Conservation (phyloP, 2,888 invertebrate species). For the Acheta domesticus region DNA sequence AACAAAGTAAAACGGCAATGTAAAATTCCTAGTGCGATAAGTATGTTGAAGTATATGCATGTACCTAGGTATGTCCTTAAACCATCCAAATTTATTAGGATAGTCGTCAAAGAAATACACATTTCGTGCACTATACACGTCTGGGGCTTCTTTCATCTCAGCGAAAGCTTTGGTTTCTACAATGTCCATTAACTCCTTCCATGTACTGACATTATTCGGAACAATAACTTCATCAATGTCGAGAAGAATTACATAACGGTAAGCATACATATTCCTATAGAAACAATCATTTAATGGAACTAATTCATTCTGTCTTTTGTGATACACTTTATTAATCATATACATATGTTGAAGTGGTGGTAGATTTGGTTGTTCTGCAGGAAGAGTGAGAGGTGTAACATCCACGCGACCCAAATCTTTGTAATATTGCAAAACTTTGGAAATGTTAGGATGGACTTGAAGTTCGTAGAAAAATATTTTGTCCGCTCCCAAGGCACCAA, state of each 20-base stretch:
- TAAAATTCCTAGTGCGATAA: neutral
- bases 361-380: neutral
- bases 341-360: constrained; percentile 4
- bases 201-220: neutral
- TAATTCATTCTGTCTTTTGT: constrained; percentile 20
- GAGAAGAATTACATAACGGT: neutral
- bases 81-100: neutral
- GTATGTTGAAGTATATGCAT: constrained; percentile 4
- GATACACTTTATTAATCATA: neutral
- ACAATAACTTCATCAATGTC: neutral
- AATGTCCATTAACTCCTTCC: neutral
- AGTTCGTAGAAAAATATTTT: too few relatives aligned
- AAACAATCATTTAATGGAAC: constrained; percentile 18
- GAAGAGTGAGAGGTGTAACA: constrained; percentile 18
- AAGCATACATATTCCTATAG: neutral
- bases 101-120: constrained; percentile 22
- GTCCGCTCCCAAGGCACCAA: too few relatives aligned
- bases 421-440: too few relatives aligned
- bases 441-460: too few relatives aligned
- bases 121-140: neutral
- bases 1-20: neutral
- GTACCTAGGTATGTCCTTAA: neutral
- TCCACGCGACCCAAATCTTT: neutral
- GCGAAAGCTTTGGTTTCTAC: neutral
- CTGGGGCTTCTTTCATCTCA: neutral